Base-by-base conservation (phyloP, 2,888 invertebrate species). In the Agrilus biguttatus region DNA sequence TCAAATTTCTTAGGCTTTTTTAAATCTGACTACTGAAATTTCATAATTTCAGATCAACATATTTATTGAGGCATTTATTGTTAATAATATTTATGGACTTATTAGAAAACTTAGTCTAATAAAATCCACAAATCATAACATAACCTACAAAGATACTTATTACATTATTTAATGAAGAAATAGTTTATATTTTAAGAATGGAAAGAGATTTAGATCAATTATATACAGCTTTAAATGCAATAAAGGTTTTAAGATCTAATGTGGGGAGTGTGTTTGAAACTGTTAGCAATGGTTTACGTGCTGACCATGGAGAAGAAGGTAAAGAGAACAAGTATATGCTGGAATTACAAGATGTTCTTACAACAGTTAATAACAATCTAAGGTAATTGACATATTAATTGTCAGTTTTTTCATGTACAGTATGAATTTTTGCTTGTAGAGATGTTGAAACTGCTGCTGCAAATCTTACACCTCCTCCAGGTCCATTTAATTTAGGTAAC, bases 211-310 rank as follows among this genome's bases (percentile, higher is more conserved):
- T 84, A 58, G 85, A 86, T 42, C 83, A 82, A 57, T 63, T 87
- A 39, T 78, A 80, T 62, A 71, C 77, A 1, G 83, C 88, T 8
- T 65, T 91, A 49, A 78, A 75, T 52, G 75, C 86, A 0, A 73
- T 90, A 1, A 82, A 84, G 67, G 77, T 81, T 1, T 64, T 91
- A 41, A 74, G 90, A 42, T 84, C 86, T 0, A 86, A 83, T 63
- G 88, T 90, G 5, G 81, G 85, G 13, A 79, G 84, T 61, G 84
- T 90, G 40, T 90, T 91, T 59, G 85, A 87, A 60, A 80, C 81
- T 1, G 70, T 91, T 38, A 81, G 84, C n/a, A 84, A 85, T 60
- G 87, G 88, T 5, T 68, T 87, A 41, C 71, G 83, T 44, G 77
- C 82, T 6, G 85, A 85, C 47, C 85, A 86, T 61, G 83, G 81